Evolutionary conservation across 2,113 vertebrate genomes (phyloP), one percentile per base, ranked within the genome.

Genomic region (Neofelis nebulosa): DNA sequence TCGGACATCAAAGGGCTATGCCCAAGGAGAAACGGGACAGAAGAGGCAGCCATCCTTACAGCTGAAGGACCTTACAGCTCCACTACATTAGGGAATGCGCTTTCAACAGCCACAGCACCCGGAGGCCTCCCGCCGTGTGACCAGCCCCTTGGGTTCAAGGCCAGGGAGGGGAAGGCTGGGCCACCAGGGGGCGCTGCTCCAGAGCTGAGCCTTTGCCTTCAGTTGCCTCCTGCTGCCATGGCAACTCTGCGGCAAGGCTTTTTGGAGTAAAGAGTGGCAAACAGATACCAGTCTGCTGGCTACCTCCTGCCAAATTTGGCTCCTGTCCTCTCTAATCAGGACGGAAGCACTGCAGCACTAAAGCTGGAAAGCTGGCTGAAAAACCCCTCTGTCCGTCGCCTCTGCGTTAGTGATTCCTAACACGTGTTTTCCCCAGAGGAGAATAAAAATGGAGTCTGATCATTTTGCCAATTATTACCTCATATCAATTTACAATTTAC

Each of bases 161-260:
- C 82, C 71, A 74, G 79, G 45, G 27, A 36, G 33, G 73, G 61
- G 55, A 81, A 52, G 85, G 48, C 82, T 88, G 69, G 86, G 65
- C 84, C 50, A 38, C 74, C 83, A 80, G 91, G 31, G 29, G 29
- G 65, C 0, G 5, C 38, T 23, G 66, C 69, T 94, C 74, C 57
- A 21, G 79, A 95, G 90, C 95, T 27, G 71, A 94, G 94, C 87
- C 94, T 76, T 74, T 79, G 93, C 97, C 94, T 95, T 91, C 88
- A 97, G 94, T 4, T 92, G 95, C 96, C 94, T 97, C 97, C 91
- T 33, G 97, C 98, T 98, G 96, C 97, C 97, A 98, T 98, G 94
- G 97, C 93, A 98, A 98, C 98, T 96, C 95, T 94, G 95, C 21
- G 0, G 96, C 88, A 94, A 93, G 96, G 95, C 85, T 97, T 92